These are phyloP conservation scores for human (Homo sapiens) DNA, from an alignment of 2,113 vertebrate species.

Conservation along the genomic window DNA sequence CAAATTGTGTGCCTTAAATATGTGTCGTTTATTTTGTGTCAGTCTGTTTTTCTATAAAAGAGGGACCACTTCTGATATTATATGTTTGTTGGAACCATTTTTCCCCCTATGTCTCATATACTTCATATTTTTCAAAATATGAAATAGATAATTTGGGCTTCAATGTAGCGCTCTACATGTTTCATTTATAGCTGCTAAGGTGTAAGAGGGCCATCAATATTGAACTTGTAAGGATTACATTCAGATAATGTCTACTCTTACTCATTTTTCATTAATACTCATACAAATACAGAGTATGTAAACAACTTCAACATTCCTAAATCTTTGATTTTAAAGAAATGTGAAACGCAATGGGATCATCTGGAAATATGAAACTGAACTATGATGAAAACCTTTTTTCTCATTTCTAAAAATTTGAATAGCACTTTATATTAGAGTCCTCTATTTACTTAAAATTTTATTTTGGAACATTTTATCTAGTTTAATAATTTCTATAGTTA, in stretches of 20 bases:
- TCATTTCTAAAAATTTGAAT: neutral
- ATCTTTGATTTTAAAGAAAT: neutral
- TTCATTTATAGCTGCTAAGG: neutral
- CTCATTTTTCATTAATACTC: neutral
- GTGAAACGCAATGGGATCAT: neutral
- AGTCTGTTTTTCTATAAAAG: neutral
- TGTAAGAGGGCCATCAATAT: neutral
- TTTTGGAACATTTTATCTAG: neutral
- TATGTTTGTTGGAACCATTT: neutral
- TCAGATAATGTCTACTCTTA: neutral
- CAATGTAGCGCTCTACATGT: neutral
- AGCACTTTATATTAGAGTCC: neutral
- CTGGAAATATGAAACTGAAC: neutral
- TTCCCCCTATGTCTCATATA: neutral
- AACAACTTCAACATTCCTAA: neutral
- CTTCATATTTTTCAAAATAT: neutral
- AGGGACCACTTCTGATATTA: neutral
- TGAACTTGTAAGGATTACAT: neutral
- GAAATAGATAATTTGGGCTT: neutral
- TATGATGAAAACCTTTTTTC: neutral
- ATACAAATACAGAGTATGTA: neutral
- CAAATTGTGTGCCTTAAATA: neutral
- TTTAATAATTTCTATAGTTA: neutral
- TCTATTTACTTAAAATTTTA: neutral
- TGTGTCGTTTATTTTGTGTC: neutral